phyloP scores from a whole-genome alignment of 2,797 vertebrate genomes.

The Bradypus variegatus region DNA sequence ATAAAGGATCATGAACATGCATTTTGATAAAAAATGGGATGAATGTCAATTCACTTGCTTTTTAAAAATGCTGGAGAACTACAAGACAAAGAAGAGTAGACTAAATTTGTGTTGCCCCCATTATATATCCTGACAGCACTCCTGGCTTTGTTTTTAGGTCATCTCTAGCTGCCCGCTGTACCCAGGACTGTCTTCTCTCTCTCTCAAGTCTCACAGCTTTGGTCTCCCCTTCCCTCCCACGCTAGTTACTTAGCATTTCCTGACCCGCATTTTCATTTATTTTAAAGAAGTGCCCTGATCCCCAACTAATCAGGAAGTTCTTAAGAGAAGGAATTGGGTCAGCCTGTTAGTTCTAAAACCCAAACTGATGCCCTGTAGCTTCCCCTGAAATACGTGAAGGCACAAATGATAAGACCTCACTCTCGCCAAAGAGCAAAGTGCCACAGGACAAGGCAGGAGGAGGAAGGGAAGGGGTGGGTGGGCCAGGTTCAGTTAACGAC shows the following conservation, averaged over 20 bases:
- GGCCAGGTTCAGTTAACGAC: fast-evolving
- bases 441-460: fast-evolving
- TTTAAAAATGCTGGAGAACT: fast-evolving
- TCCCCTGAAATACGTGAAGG: neutral
- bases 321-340: neutral
- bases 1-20: fast-evolving
- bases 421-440: fast-evolving
- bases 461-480: fast-evolving
- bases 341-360: fast-evolving
- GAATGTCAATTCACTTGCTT: fast-evolving
- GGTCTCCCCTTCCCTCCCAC: neutral
- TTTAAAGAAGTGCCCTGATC: neutral
- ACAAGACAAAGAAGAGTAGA: neutral
- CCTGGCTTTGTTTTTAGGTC: neutral
- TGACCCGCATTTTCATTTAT: too few species aligned
- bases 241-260: fast-evolving
- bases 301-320: neutral
- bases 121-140: fast-evolving
- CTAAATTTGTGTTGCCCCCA: fast-evolving
- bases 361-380: fast-evolving
- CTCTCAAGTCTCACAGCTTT: fast-evolving
- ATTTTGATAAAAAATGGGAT: neutral
- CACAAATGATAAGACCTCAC: fast-evolving
- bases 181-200: too few species aligned
- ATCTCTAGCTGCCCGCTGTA: fast-evolving